Conservation (phyloP, 2,113 vertebrate genomes). For the mouse (Mus musculus) region DNA sequence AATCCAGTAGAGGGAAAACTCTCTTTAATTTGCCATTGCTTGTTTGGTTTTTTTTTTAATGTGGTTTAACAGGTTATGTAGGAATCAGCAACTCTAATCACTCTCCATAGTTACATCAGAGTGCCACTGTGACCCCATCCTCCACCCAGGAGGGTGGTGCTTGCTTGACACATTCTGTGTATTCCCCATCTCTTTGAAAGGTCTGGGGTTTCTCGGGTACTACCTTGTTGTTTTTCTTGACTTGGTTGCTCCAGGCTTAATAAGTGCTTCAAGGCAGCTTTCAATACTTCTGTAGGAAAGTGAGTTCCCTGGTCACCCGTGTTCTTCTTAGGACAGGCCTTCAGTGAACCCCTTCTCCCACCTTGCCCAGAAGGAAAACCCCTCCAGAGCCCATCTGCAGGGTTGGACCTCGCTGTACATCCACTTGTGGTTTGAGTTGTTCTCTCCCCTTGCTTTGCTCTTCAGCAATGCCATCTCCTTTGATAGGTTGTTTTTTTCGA, state of each 20-base stretch:
- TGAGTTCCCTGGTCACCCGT: not conserved
- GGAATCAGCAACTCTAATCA: not conserved
- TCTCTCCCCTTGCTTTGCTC: not conserved
- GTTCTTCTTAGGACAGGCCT: not conserved
- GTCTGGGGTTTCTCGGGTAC: not conserved
- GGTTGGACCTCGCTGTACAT: not conserved
- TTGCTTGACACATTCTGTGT: not conserved
- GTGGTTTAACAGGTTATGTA: not conserved
- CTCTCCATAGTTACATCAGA: not conserved
- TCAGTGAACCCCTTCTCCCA: not conserved
- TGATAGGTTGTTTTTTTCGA: not conserved
- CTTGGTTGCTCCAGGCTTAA: not conserved
- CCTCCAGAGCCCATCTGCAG: not conserved
- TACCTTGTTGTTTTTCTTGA: not conserved
- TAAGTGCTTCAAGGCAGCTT: not conserved
- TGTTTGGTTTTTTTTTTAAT: not conserved
- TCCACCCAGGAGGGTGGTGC: not conserved
- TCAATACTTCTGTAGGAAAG: not conserved
- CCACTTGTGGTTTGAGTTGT: not conserved
- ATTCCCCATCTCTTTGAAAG: not conserved
- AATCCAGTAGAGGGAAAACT: not conserved
- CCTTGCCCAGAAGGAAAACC: not conserved
- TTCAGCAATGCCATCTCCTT: not conserved
- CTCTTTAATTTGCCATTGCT: conserved; percentile 14
- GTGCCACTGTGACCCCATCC: not conserved